A percentile compares a stretch with the other conserved stretches of the same genome.
Evolutionary conservation across 2,113 vertebrate species (phyloP).

Genomic region (Larimichthys crocea): DNA sequence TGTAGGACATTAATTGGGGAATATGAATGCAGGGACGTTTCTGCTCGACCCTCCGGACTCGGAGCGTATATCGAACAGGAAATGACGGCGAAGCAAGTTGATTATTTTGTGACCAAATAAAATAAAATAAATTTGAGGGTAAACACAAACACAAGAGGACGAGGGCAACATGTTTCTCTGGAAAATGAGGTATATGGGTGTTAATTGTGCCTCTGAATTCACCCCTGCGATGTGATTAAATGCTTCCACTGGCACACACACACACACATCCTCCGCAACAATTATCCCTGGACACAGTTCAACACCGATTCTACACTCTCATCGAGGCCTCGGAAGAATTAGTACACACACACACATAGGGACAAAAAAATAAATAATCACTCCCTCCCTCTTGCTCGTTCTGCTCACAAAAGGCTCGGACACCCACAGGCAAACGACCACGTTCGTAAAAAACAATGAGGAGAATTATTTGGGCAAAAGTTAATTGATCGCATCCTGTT

Average conservation of each 20-base stretch:
- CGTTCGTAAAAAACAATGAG: slow-evolving; percentile 37
- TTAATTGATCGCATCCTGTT: slow-evolving; percentile 66
- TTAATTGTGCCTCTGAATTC: slow-evolving; percentile 50
- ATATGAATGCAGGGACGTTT: slow-evolving; percentile 55
- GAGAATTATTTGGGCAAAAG: slow-evolving; percentile 65
- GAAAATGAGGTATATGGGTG: slow-evolving; percentile 38
- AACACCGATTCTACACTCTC: slow-evolving; percentile 42
- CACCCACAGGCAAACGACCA: slow-evolving; percentile 49
- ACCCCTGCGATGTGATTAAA: slow-evolving; percentile 59
- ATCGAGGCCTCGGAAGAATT: slow-evolving; percentile 41
- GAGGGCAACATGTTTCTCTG: slow-evolving; percentile 9
- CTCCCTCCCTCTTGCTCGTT: background rate
- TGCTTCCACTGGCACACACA: slow-evolving; percentile 39
- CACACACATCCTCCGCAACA: slow-evolving; percentile 26
- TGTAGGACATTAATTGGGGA: slow-evolving; percentile 67
- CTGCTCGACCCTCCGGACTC: slow-evolving; percentile 22
- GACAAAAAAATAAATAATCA: slow-evolving; percentile 2
- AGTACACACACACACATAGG: slow-evolving; percentile 13
- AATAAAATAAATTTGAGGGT: background rate
- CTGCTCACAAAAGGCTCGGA: slow-evolving; percentile 24
- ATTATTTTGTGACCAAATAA: slow-evolving; percentile 5
- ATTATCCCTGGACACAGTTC: slow-evolving; percentile 57
- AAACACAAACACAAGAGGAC: slow-evolving; percentile 2
- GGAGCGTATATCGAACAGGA: slow-evolving; percentile 5
- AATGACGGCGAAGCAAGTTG: background rate